Base-by-base conservation (phyloP, 1,140 invertebrate species). In the Sesamia nonagrioides region DNA sequence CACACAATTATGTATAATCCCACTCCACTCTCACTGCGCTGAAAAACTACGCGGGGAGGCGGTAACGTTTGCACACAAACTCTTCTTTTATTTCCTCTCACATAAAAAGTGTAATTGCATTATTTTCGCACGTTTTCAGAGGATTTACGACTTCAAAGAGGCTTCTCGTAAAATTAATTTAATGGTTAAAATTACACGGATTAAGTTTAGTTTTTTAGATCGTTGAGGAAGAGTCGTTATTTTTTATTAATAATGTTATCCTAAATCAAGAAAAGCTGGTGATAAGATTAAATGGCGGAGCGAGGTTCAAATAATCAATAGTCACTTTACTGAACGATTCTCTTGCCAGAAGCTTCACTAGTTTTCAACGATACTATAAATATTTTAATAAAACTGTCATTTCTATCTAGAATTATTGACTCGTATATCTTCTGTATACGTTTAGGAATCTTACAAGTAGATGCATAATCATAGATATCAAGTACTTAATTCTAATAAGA, bases 1-100 rank as follows among this genome's bases (percentile, higher is more conserved):
- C 83, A 86, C 81, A 82, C 82, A 79, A 84, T 82, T 83, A 78
- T 63, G 78, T 82, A 79, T 82, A 78, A 82, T 83, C 68, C 78
- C 63, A 74, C 69, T 77, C 75, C 77, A 82, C 76, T 80, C 79
- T 78, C 78, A 69, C 78, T 80, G 45, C 56, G 79, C 79, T 81
- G 77, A 78, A 80, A 80, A 83, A 77, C 78, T 74, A 77, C 69
- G 56, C 74, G 1, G 78, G 48, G 71, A 69, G 68, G 48, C 42
- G 50, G 72, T 79, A 77, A 45, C 48, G 75, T 40, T 35, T 13
- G 60, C 75, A 81, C 37, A 63, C 37, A 48, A 71, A 80, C 33
- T 69, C 27, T 50, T 61, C 18, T 21, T 77, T 56, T 58, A 42
- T 77, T 66, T 54, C 58, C 9, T 54, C 11, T 48, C 2, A 2